phyloP scores from a whole-genome alignment of 2,797 vertebrate genomes.

The Todus mexicanus region DNA sequence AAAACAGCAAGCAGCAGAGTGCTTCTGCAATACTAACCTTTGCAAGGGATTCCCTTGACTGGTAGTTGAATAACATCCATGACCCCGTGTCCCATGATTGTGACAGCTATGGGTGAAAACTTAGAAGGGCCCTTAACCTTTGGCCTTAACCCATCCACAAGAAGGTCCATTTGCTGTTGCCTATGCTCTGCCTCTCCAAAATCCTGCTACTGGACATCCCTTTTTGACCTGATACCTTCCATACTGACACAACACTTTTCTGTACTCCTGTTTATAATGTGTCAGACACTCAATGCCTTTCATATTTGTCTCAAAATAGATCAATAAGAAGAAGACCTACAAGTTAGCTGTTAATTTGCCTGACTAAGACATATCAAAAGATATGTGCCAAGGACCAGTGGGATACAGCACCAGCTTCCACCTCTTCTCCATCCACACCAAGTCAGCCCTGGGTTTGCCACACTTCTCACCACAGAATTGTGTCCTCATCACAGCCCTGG shows the following conservation, averaged over 20 bases:
- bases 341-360: background rate
- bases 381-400: rapidly evolving
- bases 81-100: rapidly evolving
- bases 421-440: background rate
- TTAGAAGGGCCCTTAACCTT: background rate
- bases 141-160: background rate
- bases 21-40: background rate
- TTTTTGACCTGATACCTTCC: background rate
- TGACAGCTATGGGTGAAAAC: background rate
- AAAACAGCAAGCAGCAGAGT: background rate
- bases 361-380: background rate
- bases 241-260: background rate
- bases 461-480: rapidly evolving
- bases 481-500: rapidly evolving
- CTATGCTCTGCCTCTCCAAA: background rate
- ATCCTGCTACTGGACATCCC: background rate
- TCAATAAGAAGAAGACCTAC: background rate
- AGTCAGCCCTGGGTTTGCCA: background rate
- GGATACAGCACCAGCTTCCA: background rate
- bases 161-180: background rate
- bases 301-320: background rate
- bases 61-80: background rate
- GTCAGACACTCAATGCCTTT: background rate
- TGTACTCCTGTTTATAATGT: background rate
- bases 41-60: background rate